These are phyloP conservation scores for Neocloeon triangulifer DNA, from an alignment of 1,140 invertebrate species.

Conservation along the genomic window DNA sequence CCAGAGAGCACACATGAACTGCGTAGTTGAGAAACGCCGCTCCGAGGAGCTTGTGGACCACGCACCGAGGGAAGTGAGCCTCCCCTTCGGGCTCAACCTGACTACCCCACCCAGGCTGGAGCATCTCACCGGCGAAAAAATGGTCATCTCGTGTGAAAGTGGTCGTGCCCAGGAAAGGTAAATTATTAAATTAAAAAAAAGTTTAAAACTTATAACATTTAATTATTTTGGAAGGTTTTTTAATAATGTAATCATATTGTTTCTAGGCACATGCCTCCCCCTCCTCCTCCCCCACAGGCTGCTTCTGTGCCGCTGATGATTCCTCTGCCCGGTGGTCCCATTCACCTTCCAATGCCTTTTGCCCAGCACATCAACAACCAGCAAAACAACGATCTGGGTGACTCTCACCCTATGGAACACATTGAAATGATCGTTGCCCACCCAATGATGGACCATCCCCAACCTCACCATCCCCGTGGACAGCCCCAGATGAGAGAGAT, in stretches of 20 bases:
- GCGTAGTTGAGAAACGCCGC: slow-evolving; percentile 60
- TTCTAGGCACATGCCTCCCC: too few relatives aligned
- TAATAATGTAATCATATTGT: slow-evolving; percentile 12
- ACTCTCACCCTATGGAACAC: too few relatives aligned
- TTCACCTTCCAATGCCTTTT: slow-evolving; percentile 16
- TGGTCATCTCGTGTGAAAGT: slow-evolving; percentile 67
- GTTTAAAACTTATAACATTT: not conserved
- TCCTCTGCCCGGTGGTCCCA: slow-evolving; percentile 17
- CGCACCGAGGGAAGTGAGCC: slow-evolving; percentile 33
- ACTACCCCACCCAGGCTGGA: slow-evolving; percentile 39
- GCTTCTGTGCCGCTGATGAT: slow-evolving; percentile 23
- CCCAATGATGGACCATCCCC: too few relatives aligned
- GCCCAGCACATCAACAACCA: not conserved
- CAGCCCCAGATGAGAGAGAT: not conserved
- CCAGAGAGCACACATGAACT: slow-evolving; percentile 59
- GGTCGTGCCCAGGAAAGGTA: slow-evolving; percentile 16
- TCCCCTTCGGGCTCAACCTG: slow-evolving; percentile 36
- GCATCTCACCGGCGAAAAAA: slow-evolving; percentile 54
- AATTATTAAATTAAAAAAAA: not conserved
- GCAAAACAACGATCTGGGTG: not conserved
- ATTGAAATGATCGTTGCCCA: too few relatives aligned
- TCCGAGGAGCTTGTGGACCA: slow-evolving; percentile 60
- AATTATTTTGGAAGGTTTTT: slow-evolving; percentile 16
- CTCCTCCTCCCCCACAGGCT: too few relatives aligned
- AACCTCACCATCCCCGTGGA: not conserved